Conservation (phyloP, 2,797 vertebrate genomes). For the Rhinatrema bivittatum region DNA sequence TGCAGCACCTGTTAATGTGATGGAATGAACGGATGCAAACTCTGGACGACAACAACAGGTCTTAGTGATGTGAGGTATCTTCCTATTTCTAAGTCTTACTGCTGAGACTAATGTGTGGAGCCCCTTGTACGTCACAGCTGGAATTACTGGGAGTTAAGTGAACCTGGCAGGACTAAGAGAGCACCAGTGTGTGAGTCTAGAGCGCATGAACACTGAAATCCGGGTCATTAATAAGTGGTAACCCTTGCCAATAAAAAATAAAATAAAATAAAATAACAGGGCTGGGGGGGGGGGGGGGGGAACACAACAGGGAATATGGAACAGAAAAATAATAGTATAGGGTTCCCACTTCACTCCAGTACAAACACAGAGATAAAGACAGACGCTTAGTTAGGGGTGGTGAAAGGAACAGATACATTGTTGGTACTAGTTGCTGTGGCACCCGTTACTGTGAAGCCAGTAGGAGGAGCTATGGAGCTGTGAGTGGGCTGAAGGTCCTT, state of each 20-base stretch:
- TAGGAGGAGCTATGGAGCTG: constrained; percentile 94
- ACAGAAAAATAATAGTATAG: constrained; percentile 38
- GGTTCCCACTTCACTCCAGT: constrained; percentile 44
- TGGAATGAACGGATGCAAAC: constrained; percentile 46
- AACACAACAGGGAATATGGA: constrained; percentile 30
- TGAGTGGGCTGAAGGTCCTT: constrained; percentile 98
- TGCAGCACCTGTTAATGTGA: constrained; percentile 39
- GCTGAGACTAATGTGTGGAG: constrained; percentile 53
- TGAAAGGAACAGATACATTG: constrained; percentile 76
- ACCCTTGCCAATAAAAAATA: constrained; percentile 29
- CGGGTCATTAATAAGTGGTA: constrained; percentile 46
- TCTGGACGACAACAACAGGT: constrained; percentile 54
- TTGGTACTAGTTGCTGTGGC: constrained; percentile 90
- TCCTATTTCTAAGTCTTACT: constrained; percentile 54
- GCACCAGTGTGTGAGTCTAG: constrained; percentile 61
- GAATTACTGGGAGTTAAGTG: constrained; percentile 31
- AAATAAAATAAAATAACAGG: constrained; percentile 13
- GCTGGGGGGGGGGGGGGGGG: constrained; percentile 35
- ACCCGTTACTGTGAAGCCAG: constrained; percentile 86
- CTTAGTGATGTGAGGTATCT: constrained; percentile 64
- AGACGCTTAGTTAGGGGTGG: constrained; percentile 75
- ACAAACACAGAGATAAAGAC: constrained; percentile 48
- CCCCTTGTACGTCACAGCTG: constrained; percentile 22
- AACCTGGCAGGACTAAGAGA: constrained; percentile 56
- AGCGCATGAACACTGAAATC: constrained; percentile 57